Conservation (phyloP, 2,797 vertebrate species). For the Sphenodon punctatus region DNA sequence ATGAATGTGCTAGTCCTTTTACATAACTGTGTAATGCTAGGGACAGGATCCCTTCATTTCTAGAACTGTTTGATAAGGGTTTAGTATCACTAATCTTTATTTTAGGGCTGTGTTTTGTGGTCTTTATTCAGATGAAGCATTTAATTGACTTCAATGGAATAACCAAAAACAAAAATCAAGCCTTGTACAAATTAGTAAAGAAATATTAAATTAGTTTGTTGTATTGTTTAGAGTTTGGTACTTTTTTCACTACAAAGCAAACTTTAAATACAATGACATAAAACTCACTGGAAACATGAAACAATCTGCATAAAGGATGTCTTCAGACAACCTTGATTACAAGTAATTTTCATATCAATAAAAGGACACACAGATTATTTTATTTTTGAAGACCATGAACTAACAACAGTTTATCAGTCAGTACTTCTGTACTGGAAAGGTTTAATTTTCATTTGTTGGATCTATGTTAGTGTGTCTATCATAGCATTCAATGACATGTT, state of each 20-base stretch:
- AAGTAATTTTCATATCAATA: background rate
- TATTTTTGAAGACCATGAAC: background rate
- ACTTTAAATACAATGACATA: background rate
- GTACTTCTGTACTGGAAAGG: background rate
- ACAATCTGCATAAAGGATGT: background rate
- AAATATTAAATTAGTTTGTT: background rate
- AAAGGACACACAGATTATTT: background rate
- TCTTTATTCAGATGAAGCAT: too few species aligned
- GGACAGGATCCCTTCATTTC: background rate
- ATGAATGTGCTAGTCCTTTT: too few species aligned
- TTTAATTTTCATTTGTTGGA: background rate
- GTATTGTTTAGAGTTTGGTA: background rate
- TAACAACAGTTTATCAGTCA: background rate
- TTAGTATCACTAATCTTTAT: too few species aligned
- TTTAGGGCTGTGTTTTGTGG: too few species aligned
- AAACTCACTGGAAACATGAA: conserved; percentile 19
- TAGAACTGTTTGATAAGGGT: background rate
- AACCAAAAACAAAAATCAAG: background rate
- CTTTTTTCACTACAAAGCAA: background rate
- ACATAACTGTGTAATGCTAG: background rate
- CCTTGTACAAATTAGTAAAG: background rate
- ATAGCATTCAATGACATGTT: background rate
- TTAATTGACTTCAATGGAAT: background rate
- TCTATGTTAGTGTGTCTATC: background rate
- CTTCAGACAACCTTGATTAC: background rate